Evolutionary conservation across 2,888 invertebrate genomes (phyloP).

Genomic region (Drosophila fungiperda): DNA sequence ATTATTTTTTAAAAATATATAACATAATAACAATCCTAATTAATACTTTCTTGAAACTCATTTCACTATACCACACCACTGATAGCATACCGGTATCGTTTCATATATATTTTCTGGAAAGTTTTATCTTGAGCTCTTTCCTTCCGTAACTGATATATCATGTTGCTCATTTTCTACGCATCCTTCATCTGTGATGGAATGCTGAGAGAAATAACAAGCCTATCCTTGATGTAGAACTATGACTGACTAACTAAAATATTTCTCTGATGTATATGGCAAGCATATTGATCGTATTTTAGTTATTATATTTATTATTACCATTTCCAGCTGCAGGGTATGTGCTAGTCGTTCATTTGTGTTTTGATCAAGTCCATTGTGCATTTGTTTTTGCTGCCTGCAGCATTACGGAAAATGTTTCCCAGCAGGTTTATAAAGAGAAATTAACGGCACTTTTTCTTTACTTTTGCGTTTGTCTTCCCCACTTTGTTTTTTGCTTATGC

Average conservation of each 20-base stretch:
- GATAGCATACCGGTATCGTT: not conserved
- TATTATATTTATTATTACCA: not conserved
- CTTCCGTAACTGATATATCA: not conserved
- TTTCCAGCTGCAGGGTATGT: constrained; percentile 2
- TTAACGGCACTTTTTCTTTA: constrained; percentile 83
- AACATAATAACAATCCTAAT: not conserved
- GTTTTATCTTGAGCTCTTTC: not conserved
- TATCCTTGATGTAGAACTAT: not conserved
- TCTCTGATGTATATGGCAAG: not conserved
- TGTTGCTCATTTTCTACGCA: not conserved
- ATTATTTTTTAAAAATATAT: not conserved
- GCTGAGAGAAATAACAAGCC: not conserved
- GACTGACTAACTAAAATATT: not conserved
- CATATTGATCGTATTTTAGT: too few relatives aligned
- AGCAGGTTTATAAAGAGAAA: constrained; percentile 86
- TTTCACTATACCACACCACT: not conserved
- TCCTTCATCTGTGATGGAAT: not conserved
- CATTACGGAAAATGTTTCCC: constrained; percentile 83
- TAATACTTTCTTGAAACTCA: not conserved
- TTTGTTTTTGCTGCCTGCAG: constrained; percentile 42
- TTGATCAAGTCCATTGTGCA: constrained; percentile 27
- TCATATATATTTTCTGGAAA: not conserved
- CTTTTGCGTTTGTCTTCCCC: constrained; percentile 19
- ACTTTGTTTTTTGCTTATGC: constrained; percentile 17
- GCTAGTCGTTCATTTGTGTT: constrained; percentile 3